Evolutionary conservation across 2,113 vertebrate genomes (phyloP).

Genomic region (Corythoichthys haematopterus): DNA sequence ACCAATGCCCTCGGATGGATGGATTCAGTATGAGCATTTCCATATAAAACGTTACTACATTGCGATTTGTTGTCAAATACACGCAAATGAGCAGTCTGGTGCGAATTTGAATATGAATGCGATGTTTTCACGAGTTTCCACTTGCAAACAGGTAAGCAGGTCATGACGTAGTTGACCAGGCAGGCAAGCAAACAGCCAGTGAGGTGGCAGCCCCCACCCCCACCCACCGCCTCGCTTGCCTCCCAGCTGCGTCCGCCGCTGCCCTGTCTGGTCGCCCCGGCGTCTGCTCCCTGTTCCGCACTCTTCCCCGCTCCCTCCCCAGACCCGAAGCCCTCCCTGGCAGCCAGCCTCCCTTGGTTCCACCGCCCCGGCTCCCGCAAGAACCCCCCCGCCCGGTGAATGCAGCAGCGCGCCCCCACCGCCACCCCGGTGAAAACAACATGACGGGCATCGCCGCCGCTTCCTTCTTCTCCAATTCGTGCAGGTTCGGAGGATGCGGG

Average conservation of each 20-base stretch:
- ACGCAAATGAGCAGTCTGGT: background rate
- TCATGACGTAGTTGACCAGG: slow-evolving; percentile 15
- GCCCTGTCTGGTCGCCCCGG: slow-evolving; percentile 71
- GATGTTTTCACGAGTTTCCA: background rate
- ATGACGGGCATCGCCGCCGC: slow-evolving; percentile 97
- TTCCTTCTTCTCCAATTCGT: slow-evolving; percentile 96
- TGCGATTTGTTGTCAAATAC: background rate
- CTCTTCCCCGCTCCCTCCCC: slow-evolving; percentile 59
- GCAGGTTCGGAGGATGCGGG: slow-evolving; percentile 93
- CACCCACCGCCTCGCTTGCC: slow-evolving; percentile 68
- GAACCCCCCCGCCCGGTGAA: slow-evolving; percentile 45
- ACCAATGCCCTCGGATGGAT: too few species aligned
- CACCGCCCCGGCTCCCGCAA: slow-evolving; percentile 14
- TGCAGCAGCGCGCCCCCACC: slow-evolving; percentile 42
- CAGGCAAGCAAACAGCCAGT: slow-evolving; percentile 62
- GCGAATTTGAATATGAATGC: background rate
- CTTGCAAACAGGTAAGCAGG: slow-evolving; percentile 13
- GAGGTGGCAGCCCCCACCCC: slow-evolving; percentile 43
- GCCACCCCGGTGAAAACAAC: slow-evolving; percentile 46
- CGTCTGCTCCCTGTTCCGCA: slow-evolving; percentile 59
- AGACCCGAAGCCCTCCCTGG: slow-evolving; percentile 53
- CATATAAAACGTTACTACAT: background rate
- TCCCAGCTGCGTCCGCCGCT: slow-evolving; percentile 71
- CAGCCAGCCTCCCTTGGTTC: slow-evolving; percentile 46
- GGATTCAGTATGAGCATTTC: too few species aligned